Percentiles rank a stretch among this genome's conserved stretches.
These are phyloP conservation scores for Bombus fervidus DNA, from an alignment of 1,140 invertebrate species.

Conservation along the genomic window DNA sequence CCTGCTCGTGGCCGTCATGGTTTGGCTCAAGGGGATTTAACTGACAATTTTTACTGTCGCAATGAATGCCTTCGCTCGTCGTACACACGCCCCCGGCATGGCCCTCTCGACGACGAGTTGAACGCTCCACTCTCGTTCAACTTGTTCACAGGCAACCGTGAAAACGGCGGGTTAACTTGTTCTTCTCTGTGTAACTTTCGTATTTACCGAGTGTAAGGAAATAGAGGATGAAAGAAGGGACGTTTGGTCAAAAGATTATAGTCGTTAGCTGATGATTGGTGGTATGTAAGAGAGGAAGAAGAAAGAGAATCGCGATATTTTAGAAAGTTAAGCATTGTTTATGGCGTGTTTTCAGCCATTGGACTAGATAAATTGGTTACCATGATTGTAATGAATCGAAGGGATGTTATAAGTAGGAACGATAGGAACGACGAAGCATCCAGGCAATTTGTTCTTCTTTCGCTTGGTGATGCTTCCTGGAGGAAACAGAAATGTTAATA, in stretches of 20 bases:
- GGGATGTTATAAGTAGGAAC: background rate
- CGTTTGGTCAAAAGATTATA: background rate
- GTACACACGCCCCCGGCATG: background rate
- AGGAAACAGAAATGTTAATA: background rate
- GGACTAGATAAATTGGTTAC: background rate
- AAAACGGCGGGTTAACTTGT: background rate
- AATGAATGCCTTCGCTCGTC: background rate
- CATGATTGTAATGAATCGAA: background rate
- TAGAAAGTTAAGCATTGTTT: background rate
- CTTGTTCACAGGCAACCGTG: background rate
- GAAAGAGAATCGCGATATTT: background rate
- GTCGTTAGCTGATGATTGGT: background rate
- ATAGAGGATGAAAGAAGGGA: background rate
- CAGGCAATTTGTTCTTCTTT: background rate
- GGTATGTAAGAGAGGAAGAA: no score
- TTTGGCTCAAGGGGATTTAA: background rate
- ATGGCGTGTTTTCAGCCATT: background rate
- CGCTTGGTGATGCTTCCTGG: background rate
- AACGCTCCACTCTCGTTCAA: background rate
- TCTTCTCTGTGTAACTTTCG: background rate
- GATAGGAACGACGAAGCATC: background rate
- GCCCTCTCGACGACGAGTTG: background rate
- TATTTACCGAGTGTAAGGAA: background rate
- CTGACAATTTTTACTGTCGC: slow-evolving; percentile 25
- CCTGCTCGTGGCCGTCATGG: slow-evolving; percentile 5